Conservation (phyloP, 2,797 vertebrate genomes). For the Urosaurus nigricauda region DNA sequence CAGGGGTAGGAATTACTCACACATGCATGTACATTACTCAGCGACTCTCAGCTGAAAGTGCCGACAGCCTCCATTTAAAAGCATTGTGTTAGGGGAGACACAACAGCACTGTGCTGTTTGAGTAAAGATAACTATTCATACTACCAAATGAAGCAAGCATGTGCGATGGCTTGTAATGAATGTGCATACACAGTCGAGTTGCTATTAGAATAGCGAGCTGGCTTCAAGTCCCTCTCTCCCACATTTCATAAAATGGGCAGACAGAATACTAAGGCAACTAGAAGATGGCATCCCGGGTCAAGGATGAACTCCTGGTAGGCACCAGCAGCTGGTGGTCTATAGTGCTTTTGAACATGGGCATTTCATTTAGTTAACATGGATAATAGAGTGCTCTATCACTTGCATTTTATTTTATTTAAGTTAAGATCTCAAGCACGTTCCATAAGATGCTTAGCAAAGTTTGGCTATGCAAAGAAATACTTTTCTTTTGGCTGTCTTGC, state of each 20-base stretch:
- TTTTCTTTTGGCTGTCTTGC: neutral
- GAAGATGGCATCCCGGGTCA: neutral
- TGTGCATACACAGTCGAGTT: neutral
- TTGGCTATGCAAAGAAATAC: neutral
- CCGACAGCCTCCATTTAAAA: neutral
- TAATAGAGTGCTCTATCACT: neutral
- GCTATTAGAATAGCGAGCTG: neutral
- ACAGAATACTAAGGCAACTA: neutral
- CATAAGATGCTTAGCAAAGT: neutral
- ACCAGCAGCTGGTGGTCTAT: neutral
- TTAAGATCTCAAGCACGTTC: neutral
- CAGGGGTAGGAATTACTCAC: slow-evolving; percentile 1
- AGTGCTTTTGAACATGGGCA: neutral
- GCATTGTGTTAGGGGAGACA: neutral
- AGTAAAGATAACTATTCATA: neutral
- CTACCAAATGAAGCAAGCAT: neutral
- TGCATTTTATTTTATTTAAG: neutral
- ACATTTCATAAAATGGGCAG: neutral
- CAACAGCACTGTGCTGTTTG: neutral
- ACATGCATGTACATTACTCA: neutral
- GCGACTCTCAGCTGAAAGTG: neutral
- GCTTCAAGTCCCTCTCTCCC: neutral
- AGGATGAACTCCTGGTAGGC: neutral
- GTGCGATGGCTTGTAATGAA: neutral
- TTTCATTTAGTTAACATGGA: neutral